Evolutionary conservation across 1,140 invertebrate species (phyloP), one percentile per base, ranked within the genome.

Genomic region (Brachionus paranguensis): DNA sequence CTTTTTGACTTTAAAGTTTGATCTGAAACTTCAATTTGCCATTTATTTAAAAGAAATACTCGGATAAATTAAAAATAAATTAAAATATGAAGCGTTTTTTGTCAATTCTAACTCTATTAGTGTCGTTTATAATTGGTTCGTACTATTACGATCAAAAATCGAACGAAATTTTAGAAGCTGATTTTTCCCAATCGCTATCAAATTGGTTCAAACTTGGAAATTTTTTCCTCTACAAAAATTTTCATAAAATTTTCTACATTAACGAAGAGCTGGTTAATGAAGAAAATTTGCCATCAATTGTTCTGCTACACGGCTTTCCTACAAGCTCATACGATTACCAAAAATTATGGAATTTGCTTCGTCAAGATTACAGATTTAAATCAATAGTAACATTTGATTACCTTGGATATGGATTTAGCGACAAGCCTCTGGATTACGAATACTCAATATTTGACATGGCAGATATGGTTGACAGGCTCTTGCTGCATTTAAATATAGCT

Each of bases 221-320:
- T 43, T 81, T n/a, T 68, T 81, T 33, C 17, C 24, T 27, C 1
- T 81, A 81, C 33, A 60, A 81, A 17, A 55, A 81, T 47, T 12
- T 64, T 12, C 24, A 81, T 27, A 81, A 81, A 37, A 24, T 81
- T 43, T 81, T 81, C 29, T 81, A 81, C 29, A 81, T 81, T 6
- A 27, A 37, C 2, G 41, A 81, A 37, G 37, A 68, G 10, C 43
- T 81, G 7, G n/a, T 20, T 3, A 7, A 24, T 20, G 53, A 81
- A 24, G 7, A 47, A 12, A 17, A 64, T 11, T 64, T 55, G 6
- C 78, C 81, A 24, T 86, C 85, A 3, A n/a, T 89, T 3, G n/a
- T 89, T 14, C 86, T 85, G 78, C 85, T 90, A 3, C 89, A 90
- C 87, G 89, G 89, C 20, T 89, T 88, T 85, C 89, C 89, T 74